These are phyloP conservation scores for Brachyhypopomus occidentalis DNA, from an alignment of 2,113 vertebrate genomes.

Conservation along the genomic window DNA sequence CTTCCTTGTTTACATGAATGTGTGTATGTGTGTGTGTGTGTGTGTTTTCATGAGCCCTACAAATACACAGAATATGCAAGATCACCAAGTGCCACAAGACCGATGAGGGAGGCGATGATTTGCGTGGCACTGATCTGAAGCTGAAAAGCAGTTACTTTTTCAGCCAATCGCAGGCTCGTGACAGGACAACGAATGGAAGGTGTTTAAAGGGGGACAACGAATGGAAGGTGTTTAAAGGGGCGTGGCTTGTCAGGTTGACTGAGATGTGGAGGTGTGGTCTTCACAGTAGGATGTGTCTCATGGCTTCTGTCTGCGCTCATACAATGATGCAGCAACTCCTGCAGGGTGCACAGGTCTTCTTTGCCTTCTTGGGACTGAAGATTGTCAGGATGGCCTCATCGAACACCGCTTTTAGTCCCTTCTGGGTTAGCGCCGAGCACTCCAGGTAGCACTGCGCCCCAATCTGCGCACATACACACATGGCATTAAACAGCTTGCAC, in stretches of 20 bases:
- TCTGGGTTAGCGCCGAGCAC: conserved; percentile 87
- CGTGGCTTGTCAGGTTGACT: not conserved
- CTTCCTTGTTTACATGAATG: not conserved
- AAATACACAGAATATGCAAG: not conserved
- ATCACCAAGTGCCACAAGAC: conserved; percentile 1
- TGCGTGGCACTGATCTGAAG: not conserved
- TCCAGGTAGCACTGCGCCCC: conserved; percentile 89
- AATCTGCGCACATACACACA: conserved; percentile 68
- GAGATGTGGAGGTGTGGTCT: conserved; percentile 14
- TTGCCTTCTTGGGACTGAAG: conserved; percentile 85
- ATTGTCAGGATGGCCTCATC: conserved; percentile 89
- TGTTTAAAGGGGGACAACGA: conserved; percentile 12
- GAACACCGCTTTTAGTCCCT: conserved; percentile 87
- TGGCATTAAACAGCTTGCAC: not conserved
- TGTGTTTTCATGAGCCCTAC: not conserved
- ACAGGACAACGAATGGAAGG: conserved; percentile 24
- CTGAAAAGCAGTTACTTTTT: not conserved
- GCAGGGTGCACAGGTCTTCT: conserved; percentile 70
- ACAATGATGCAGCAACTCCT: conserved; percentile 76
- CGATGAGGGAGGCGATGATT: not conserved
- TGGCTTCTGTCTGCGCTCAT: conserved; percentile 65
- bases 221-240: conserved; percentile 21
- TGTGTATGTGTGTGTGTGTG: not conserved
- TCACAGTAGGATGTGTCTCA: conserved; percentile 33
- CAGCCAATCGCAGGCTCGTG: not conserved